Percentiles rank a stretch among this genome's conserved stretches.
Conservation (phyloP, 2,113 vertebrate genomes). For the Perccottus glenii region DNA sequence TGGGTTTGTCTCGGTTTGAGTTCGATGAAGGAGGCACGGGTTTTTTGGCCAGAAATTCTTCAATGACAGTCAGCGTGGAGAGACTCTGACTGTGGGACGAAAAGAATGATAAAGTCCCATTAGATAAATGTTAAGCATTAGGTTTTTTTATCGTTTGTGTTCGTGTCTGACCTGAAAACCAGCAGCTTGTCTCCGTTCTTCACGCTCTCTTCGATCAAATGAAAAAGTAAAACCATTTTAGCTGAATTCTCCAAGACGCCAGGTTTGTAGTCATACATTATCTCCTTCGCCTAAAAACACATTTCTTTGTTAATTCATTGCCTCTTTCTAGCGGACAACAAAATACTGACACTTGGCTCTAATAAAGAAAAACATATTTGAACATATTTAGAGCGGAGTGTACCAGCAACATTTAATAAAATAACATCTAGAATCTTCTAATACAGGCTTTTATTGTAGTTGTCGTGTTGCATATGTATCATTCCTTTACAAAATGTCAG, state of each 20-base stretch:
- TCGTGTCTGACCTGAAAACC: constrained; percentile 87
- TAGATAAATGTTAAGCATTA: background rate
- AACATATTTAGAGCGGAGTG: too few species aligned
- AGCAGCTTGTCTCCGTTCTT: constrained; percentile 92
- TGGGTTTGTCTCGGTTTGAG: constrained; percentile 74
- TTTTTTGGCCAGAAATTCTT: constrained; percentile 92
- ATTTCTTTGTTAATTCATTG: background rate
- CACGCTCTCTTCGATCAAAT: constrained; percentile 92
- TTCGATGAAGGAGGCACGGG: constrained; percentile 78
- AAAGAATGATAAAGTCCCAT: background rate
- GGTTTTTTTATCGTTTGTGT: background rate
- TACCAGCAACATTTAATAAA: too few species aligned
- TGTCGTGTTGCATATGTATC: too few species aligned
- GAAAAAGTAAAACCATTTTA: constrained; percentile 95
- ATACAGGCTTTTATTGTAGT: too few species aligned
- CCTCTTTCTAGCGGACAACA: too few species aligned
- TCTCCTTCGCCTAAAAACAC: constrained; percentile 86
- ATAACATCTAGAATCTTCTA: too few species aligned
- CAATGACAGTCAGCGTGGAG: constrained; percentile 93
- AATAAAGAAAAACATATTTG: too few species aligned
- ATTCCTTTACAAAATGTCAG: too few species aligned
- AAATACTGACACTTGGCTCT: too few species aligned
- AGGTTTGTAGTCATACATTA: constrained; percentile 88
- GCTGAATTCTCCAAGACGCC: constrained; percentile 93
- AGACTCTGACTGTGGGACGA: constrained; percentile 88